phyloP scores from a whole-genome alignment of 2,797 vertebrate genomes.

The Scyliorhinus canicula region DNA sequence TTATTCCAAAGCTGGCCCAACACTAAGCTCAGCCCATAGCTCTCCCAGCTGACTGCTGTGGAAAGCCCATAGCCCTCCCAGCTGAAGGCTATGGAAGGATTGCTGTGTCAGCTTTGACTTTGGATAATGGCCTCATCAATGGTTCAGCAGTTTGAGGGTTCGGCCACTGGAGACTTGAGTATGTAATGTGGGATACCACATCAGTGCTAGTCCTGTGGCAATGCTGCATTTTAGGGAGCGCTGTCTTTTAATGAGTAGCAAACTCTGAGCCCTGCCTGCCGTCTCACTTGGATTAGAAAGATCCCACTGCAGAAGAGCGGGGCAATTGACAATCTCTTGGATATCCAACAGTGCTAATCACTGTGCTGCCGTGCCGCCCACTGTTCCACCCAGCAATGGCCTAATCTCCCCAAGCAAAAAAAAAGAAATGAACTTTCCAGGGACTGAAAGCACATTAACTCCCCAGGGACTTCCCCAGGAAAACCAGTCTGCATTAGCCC shows the following conservation, averaged over 20 bases:
- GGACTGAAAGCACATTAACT: too few species aligned
- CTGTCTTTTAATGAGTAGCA: background rate
- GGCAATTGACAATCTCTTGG: background rate
- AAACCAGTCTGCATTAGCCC: too few species aligned
- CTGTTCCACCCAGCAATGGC: too few species aligned
- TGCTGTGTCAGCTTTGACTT: background rate
- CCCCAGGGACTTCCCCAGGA: too few species aligned
- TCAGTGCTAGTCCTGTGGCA: background rate
- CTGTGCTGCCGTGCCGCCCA: too few species aligned
- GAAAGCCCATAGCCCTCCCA: background rate
- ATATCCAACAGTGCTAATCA: too few species aligned
- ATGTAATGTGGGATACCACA: background rate
- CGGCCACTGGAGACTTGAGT: background rate
- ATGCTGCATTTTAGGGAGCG: background rate
- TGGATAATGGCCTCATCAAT: background rate
- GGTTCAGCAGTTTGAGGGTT: background rate
- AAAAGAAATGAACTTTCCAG: too few species aligned
- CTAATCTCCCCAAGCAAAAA: too few species aligned
- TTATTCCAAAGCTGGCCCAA: background rate
- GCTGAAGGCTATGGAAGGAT: background rate
- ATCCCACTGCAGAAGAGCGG: background rate
- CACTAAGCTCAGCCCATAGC: background rate
- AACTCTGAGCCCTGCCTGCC: background rate
- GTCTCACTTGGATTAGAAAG: background rate
- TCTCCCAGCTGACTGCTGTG: too few species aligned